Evolutionary conservation across 1,140 invertebrate genomes (phyloP).

Genomic region (Chrysoperla carnea): DNA sequence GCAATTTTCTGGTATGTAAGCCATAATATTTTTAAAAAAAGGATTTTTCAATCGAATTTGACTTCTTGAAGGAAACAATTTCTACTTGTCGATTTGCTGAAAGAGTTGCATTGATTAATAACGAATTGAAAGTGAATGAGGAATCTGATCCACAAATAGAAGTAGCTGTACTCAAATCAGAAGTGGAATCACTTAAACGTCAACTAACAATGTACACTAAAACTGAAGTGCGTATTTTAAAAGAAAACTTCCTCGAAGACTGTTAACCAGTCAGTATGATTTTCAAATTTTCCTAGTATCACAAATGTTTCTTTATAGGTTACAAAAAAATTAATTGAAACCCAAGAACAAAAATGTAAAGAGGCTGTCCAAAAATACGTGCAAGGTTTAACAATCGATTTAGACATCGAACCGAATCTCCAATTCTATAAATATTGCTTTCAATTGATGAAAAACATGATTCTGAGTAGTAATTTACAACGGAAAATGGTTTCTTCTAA

Average conservation of each 20-base stretch:
- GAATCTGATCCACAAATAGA: constrained; percentile 31
- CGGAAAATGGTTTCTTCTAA: constrained; percentile 5
- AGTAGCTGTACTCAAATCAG: constrained; percentile 26
- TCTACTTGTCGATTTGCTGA: constrained; percentile 50
- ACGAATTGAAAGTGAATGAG: constrained; percentile 34
- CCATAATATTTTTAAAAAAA: background rate
- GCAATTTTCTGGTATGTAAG: constrained; percentile 27
- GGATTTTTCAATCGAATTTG: background rate
- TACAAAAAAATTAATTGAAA: constrained; percentile 7
- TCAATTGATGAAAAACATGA: background rate
- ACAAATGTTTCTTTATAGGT: background rate
- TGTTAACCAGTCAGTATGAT: background rate
- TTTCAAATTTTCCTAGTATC: too few species aligned
- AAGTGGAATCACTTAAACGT: constrained; percentile 20
- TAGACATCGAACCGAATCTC: constrained; percentile 7
- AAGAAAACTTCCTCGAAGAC: background rate
- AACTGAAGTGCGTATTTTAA: constrained; percentile 16
- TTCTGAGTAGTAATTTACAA: background rate
- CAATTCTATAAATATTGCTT: constrained; percentile 8
- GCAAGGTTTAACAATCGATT: constrained; percentile 2
- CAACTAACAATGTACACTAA: constrained; percentile 8
- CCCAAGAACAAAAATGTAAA: constrained; percentile 10
- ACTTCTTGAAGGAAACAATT: constrained; percentile 33
- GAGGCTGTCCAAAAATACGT: constrained; percentile 8
- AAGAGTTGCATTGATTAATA: constrained; percentile 40